These are phyloP conservation scores for Neolamprologus falcicula DNA, from an alignment of 2,113 vertebrate genomes.

Conservation along the genomic window DNA sequence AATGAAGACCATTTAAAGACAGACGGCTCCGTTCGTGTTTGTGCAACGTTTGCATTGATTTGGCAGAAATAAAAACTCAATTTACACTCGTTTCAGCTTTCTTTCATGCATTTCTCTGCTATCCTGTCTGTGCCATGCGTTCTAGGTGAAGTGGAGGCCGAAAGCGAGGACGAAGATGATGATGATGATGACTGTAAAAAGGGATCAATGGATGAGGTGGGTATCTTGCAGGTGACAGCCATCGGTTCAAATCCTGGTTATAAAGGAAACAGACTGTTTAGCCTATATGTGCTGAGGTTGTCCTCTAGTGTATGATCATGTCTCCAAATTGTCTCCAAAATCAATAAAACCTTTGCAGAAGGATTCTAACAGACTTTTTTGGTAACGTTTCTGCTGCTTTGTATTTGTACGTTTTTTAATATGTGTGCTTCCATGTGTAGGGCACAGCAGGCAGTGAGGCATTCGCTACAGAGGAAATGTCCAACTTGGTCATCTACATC, in stretches of 20 bases:
- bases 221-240: not conserved
- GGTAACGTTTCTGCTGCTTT: not conserved
- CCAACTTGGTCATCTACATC: constrained; percentile 96
- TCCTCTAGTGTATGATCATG: constrained; percentile 4
- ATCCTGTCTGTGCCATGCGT: not conserved
- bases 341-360: not conserved
- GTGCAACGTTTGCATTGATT: not conserved
- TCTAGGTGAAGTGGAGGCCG: constrained; percentile 89
- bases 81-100: not conserved
- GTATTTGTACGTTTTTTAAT: not conserved
- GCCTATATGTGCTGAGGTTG: not conserved
- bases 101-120: not conserved
- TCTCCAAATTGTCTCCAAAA: not conserved
- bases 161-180: constrained; percentile 91
- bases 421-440: constrained; percentile 56
- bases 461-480: constrained; percentile 97
- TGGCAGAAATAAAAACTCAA: not conserved
- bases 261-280: not conserved
- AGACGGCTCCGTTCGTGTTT: not conserved
- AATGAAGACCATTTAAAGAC: not conserved
- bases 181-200: constrained; percentile 96
- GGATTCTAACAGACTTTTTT: not conserved
- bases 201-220: constrained; percentile 93
- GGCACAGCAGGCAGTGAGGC: constrained; percentile 93
- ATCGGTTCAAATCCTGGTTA: accelerated